A percentile compares a stretch with the other conserved stretches of the same genome.
Conservation (phyloP, 2,888 invertebrate species). For the Torymus aiolomorphi region DNA sequence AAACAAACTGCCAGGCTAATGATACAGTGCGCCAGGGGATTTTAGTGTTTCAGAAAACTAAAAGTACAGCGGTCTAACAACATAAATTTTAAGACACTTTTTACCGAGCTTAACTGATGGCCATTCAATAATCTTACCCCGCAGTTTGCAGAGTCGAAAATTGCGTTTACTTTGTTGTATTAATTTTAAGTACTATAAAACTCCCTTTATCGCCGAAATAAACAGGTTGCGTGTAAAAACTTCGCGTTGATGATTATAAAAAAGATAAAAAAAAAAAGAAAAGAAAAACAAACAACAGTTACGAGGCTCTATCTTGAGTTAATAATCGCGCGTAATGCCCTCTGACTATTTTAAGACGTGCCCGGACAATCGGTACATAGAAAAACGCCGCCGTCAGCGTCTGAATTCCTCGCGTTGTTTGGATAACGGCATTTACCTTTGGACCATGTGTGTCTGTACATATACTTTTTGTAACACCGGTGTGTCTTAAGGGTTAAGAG, state of each 20-base stretch:
- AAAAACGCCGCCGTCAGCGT: neutral
- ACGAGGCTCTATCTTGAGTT: neutral
- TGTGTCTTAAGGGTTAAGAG: slow-evolving; percentile 10
- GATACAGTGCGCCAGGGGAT: neutral
- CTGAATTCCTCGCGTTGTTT: slow-evolving; percentile 8
- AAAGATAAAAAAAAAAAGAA: no score
- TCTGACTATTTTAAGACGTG: no score
- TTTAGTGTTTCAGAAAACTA: slow-evolving; percentile 45
- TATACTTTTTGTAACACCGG: neutral
- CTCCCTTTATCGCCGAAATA: no score
- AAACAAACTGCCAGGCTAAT: slow-evolving; percentile 24
- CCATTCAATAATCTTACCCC: slow-evolving; percentile 18
- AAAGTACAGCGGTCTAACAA: slow-evolving; percentile 14
- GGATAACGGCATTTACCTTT: no score
- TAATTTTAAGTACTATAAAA: neutral
- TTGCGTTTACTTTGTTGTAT: neutral
- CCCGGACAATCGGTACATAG: neutral
- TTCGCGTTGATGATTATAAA: no score
- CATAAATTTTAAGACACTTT: slow-evolving; percentile 32
- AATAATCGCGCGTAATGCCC: no score
- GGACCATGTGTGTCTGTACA: neutral
- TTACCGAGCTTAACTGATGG: slow-evolving; percentile 21
- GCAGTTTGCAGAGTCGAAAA: slow-evolving; percentile 11
- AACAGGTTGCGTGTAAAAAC: no score
- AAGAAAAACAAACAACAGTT: neutral